Conservation (phyloP, 2,888 invertebrate species). For the Maniola hyperantus region DNA sequence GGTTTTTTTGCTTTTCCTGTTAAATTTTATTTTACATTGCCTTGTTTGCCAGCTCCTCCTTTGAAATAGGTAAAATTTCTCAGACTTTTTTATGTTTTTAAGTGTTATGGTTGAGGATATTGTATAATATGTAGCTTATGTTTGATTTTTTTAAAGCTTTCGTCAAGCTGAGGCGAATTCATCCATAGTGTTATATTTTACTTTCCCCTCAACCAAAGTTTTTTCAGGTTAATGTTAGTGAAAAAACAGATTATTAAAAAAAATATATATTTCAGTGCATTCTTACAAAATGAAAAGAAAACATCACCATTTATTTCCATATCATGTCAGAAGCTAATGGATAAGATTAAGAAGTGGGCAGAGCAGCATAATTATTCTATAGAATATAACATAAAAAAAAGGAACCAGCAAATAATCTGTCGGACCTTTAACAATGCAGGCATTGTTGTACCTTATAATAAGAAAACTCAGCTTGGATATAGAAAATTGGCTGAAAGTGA, state of each 20-base stretch:
- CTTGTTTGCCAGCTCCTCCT: too few relatives aligned
- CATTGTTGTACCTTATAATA: slow-evolving; percentile 92
- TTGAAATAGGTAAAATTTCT: too few relatives aligned
- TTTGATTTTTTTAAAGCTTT: too few relatives aligned
- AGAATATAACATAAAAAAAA: slow-evolving; percentile 82
- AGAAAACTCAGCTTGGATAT: slow-evolving; percentile 92
- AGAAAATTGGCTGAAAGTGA: slow-evolving; percentile 87
- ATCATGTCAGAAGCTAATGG: slow-evolving; percentile 82
- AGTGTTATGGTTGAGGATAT: too few relatives aligned
- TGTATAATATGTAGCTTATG: too few relatives aligned
- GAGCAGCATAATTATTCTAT: slow-evolving; percentile 83
- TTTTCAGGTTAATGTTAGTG: too few relatives aligned
- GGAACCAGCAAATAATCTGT: slow-evolving; percentile 84
- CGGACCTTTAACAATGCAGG: slow-evolving; percentile 92
- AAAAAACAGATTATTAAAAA: neutral
- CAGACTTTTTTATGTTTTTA: too few relatives aligned
- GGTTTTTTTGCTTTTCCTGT: too few relatives aligned
- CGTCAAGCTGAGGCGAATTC: too few relatives aligned
- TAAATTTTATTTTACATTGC: too few relatives aligned
- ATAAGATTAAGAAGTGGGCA: slow-evolving; percentile 84
- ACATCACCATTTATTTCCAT: slow-evolving; percentile 85
- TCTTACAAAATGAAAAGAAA: slow-evolving; percentile 79
- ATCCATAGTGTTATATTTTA: too few relatives aligned
- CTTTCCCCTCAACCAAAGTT: too few relatives aligned
- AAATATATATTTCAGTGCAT: slow-evolving; percentile 57